A percentile compares a stretch with the other conserved stretches of the same genome.
phyloP scores from a whole-genome alignment of 2,888 invertebrate genomes.

The Cosmia trapezina region DNA sequence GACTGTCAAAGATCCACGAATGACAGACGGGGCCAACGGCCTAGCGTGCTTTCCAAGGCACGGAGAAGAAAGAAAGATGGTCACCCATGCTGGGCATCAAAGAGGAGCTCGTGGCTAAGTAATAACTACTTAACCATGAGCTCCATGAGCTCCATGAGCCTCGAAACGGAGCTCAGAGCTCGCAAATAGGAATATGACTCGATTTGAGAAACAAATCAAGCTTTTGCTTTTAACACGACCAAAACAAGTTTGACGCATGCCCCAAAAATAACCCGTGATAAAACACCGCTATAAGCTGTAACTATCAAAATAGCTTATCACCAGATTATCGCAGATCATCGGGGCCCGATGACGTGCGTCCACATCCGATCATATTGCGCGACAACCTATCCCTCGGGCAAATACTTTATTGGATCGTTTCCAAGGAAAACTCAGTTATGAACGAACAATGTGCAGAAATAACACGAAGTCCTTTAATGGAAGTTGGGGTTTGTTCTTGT shows the following conservation, averaged over 20 bases:
- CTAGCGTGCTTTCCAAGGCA: too few relatives aligned
- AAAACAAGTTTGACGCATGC: conserved; percentile 10
- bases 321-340: conserved; percentile 53
- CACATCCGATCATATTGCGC: conserved; percentile 61
- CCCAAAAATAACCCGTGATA: conserved; percentile 34
- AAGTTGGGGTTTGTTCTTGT: conserved; percentile 66
- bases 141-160: too few relatives aligned
- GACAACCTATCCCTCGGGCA: conserved; percentile 67
- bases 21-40: too few relatives aligned
- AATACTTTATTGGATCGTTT: conserved; percentile 80
- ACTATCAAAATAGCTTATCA: conserved; percentile 37
- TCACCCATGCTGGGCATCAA: too few relatives aligned
- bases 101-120: too few relatives aligned
- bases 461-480: conserved; percentile 68
- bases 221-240: not conserved
- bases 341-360: conserved; percentile 63
- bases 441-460: conserved; percentile 75
- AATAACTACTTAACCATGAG: too few relatives aligned
- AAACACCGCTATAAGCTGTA: conserved; percentile 11
- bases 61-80: too few relatives aligned
- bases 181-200: not conserved
- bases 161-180: too few relatives aligned
- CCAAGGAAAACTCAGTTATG: conserved; percentile 83
- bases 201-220: conserved; percentile 25
- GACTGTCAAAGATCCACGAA: too few relatives aligned